Base-by-base conservation (phyloP, 2,888 invertebrate genomes). In the Rotaria sp. region DNA sequence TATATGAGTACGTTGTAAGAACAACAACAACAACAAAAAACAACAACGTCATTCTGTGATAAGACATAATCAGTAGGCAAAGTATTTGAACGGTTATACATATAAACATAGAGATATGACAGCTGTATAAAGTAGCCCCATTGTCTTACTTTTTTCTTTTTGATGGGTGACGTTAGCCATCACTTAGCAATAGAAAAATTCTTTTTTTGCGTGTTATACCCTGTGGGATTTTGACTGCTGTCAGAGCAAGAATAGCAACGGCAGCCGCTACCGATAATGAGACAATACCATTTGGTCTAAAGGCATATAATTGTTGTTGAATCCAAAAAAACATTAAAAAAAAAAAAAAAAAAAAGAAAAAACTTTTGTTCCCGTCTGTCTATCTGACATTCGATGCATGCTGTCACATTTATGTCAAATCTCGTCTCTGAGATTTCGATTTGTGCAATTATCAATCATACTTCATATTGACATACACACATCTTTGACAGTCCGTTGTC, bases 181-280 rank as follows among this genome's bases (percentile, higher is more conserved):
- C 67, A 67, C 67, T 67, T 67, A 67, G 67, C 1, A 67, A 38
- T 67, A 35, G 67, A 67, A n/a, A n/a, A 67, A 35, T 35, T 38
- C 35, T 30, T 67, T 35, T 35, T 67, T 21, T 35, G 35, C 67
- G 67, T 67, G 59, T 21, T 67, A 21, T 67, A 67, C 67, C 67
- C 67, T 67, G 67, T 67, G 67, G 67, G 67, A 67, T 67, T 67
- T 35, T 35, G 67, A 67, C 67, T 67, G 67, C 67, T 67, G 67
- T 67, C 67, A 67, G 38, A 67, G 67, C 35, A 67, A 67, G 67
- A 67, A 67, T 67, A 67, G 67, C 67, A 67, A 35, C 15, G 35
- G 67, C 67, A 67, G 67, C 67, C 67, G 67, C 67, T 67, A 30
- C 67, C 35, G 67, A 67, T 67, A 67, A 67, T 67, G 67, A 67